Evolutionary conservation across 2,797 vertebrate genomes (phyloP).

Genomic region (Arnoldichthys spilopterus): DNA sequence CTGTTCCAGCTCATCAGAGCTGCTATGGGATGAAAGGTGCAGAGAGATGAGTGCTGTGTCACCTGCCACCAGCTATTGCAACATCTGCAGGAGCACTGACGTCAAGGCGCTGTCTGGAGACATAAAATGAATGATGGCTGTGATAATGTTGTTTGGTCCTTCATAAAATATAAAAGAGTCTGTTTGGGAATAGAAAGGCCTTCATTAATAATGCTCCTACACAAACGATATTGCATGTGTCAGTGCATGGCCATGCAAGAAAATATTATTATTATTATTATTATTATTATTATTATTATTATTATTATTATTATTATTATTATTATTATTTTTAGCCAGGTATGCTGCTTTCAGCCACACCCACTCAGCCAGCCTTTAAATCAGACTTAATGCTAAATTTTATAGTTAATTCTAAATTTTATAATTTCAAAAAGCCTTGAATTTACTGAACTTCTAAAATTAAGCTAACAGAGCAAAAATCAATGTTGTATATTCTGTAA

Average conservation of each 20-base stretch:
- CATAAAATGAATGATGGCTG: conserved; percentile 11
- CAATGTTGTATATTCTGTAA: too few relatives aligned
- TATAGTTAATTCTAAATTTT: too few relatives aligned
- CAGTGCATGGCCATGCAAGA: background rate
- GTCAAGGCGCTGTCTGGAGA: background rate
- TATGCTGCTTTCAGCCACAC: too few relatives aligned
- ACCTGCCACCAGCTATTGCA: conserved; percentile 31
- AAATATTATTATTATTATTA: too few relatives aligned
- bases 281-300: too few relatives aligned
- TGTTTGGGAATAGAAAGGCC: background rate
- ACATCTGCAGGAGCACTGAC: conserved; percentile 3
- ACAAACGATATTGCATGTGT: background rate
- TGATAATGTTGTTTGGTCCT: background rate
- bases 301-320: too few relatives aligned
- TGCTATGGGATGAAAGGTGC: conserved; percentile 21
- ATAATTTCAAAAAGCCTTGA: too few relatives aligned
- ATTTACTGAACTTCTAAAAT: too few relatives aligned
- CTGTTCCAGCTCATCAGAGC: conserved; percentile 25
- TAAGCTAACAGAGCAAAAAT: too few relatives aligned
- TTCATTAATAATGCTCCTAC: background rate
- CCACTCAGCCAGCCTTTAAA: too few relatives aligned
- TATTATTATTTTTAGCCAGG: too few relatives aligned
- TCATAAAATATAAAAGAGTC: background rate
- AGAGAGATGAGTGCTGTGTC: conserved; percentile 17
- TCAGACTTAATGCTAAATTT: too few relatives aligned